A percentile compares a stretch with the other conserved stretches of the same genome.
Conservation (phyloP, 1,140 invertebrate species). For the Trichomalopsis sarcophagae region DNA sequence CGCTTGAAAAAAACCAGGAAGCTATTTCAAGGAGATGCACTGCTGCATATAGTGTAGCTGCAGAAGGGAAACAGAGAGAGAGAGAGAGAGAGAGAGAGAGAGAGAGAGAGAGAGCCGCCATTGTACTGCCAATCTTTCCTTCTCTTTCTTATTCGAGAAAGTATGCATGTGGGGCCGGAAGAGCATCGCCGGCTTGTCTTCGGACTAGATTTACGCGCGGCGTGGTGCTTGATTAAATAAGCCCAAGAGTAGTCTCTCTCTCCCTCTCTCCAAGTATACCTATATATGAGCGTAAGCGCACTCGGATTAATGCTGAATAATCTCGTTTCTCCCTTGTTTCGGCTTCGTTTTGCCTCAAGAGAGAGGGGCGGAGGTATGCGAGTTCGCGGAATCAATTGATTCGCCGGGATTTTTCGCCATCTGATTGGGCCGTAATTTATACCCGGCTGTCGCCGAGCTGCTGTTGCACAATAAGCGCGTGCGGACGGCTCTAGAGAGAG, state of each 20-base stretch:
- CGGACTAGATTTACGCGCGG: constrained; percentile 43
- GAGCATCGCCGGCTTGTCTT: constrained; percentile 32
- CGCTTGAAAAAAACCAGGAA: background rate
- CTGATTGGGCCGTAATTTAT: constrained; percentile 33
- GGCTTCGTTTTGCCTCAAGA: background rate
- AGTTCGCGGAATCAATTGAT: constrained; percentile 19
- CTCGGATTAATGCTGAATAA: constrained; percentile 19
- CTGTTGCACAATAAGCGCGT: background rate
- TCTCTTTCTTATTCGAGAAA: constrained; percentile 6
- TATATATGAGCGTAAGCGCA: background rate
- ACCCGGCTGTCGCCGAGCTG: background rate
- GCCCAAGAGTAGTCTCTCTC: background rate
- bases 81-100: background rate
- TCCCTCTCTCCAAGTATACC: background rate
- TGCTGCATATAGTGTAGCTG: background rate
- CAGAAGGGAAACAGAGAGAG: background rate
- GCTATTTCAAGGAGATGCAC: constrained; percentile 52
- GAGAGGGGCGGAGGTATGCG: background rate
- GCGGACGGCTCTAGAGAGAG: background rate
- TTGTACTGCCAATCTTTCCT: constrained; percentile 45
- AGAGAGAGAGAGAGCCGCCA: constrained; percentile 16
- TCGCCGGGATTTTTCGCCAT: constrained; percentile 9
- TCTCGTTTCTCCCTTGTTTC: background rate
- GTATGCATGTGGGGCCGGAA: constrained; percentile 11
- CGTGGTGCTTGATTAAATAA: constrained; percentile 44